Base-by-base conservation (phyloP, 2,113 vertebrate species). In the Thunnus maccoyii region DNA sequence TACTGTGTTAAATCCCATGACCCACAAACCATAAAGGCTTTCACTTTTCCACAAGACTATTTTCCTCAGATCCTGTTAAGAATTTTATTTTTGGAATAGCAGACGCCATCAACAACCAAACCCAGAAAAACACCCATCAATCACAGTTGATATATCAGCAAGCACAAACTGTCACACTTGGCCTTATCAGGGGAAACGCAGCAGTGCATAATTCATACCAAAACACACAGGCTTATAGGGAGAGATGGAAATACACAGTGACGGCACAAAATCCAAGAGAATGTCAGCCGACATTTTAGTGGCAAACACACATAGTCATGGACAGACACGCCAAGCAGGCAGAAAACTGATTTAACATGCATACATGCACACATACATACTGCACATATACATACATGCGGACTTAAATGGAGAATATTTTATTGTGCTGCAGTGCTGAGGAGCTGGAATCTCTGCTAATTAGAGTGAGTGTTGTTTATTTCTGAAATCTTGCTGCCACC, bases 181-280 rank as follows among this genome's bases (percentile, higher is more conserved):
- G 56, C 69, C 72, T 70, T 77, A 86, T 82, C 67, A 41, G 78
- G 32, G 52, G 46, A 76, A 85, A 66, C 2, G 20, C 51, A 73
- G 62, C 52, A 3, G 72, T 75, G 76, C 63, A 73, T 84, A 69
- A 73, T 74, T 74, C 55, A 82, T 62, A 30, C 13, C 9, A 20
- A 65, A 77, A 70, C 48, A 54, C 27, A 20, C 17, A 5, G 50
- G 3, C 54, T 71, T n/a, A 60, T 6, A 32, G 36, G 55, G 3
- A 25, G 50, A 58, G 56, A 83, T n/a, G 3, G 58, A 66, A 72
- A 80, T 25, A 54, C 44, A 70, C 13, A 12, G 20, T 4, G 41
- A 46, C 51, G 6, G 46, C 13, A 20, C n/a, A 71, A 77, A 22
- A 78, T 50, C 52, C 30, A 6, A 12, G 11, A 73, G 20, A 66